Evolutionary conservation across 2,113 vertebrate genomes (phyloP).

Genomic region (Rissa tridactyla): DNA sequence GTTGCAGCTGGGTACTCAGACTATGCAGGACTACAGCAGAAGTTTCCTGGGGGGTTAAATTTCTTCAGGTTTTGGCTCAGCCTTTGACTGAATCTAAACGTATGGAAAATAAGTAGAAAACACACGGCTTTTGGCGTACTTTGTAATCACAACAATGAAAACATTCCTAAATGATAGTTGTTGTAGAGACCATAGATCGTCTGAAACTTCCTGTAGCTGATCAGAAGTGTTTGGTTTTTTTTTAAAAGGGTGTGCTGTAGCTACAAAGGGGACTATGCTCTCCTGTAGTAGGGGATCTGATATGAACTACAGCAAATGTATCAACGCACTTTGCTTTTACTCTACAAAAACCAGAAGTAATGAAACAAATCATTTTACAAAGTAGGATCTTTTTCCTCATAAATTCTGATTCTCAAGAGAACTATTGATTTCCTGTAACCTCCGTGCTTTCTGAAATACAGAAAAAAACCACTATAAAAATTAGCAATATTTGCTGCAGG

Average conservation of each 20-base stretch:
- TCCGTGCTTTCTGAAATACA: slow-evolving; percentile 37
- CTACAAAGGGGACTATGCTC: not conserved
- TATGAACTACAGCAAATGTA: not conserved
- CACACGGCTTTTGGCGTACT: not conserved
- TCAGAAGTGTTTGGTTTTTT: slow-evolving; percentile 29
- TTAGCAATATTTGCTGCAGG: slow-evolving; percentile 49
- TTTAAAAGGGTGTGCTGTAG: not conserved
- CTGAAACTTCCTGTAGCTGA: not conserved
- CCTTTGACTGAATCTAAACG: not conserved
- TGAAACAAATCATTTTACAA: slow-evolving; percentile 48
- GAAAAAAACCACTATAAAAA: slow-evolving; percentile 37
- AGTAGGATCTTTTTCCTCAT: slow-evolving; percentile 20
- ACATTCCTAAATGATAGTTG: not conserved
- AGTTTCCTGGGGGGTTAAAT: not conserved
- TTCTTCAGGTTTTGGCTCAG: not conserved
- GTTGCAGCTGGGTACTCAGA: not conserved
- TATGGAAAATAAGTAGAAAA: not conserved
- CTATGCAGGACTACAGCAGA: not conserved
- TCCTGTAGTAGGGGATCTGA: slow-evolving; percentile 3
- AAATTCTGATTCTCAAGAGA: slow-evolving; percentile 52
- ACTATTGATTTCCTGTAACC: slow-evolving; percentile 39
- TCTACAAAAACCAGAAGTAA: not conserved
- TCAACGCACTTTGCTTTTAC: slow-evolving; percentile 3
- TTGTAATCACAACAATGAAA: not conserved
- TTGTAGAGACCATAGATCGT: not conserved